Percentiles rank a stretch among this genome's conserved stretches.
Evolutionary conservation across 2,888 invertebrate species (phyloP).

Genomic region (Arctia plantaginis): DNA sequence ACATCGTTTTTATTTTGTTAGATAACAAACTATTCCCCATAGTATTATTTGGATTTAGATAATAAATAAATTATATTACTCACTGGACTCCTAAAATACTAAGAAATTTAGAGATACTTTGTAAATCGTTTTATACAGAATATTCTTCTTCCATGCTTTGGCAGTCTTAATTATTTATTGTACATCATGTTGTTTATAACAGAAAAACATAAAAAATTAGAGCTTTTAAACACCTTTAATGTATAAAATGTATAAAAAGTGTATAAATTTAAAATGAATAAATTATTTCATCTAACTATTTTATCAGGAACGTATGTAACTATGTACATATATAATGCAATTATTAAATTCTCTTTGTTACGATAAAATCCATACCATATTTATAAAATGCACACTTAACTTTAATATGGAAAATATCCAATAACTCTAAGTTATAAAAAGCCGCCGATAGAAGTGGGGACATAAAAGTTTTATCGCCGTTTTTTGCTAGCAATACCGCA

Average conservation of each 20-base stretch:
- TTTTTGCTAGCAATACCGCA: constrained; percentile 15
- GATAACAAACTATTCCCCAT: background rate
- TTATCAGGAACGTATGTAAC: no score
- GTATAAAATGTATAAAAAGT: background rate
- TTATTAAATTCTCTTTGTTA: background rate
- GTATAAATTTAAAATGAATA: background rate
- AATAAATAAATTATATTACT: background rate
- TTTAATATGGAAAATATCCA: constrained; percentile 10
- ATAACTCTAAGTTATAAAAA: constrained; percentile 17
- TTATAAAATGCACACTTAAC: background rate
- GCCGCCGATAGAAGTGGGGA: constrained; percentile 5
- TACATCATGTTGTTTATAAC: background rate
- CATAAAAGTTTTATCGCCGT: constrained; percentile 13
- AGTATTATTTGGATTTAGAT: background rate
- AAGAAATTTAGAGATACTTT: background rate
- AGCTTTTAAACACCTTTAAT: background rate
- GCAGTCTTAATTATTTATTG: background rate
- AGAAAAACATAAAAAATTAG: background rate
- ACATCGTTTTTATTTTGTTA: background rate
- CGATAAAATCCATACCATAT: background rate
- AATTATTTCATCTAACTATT: no score
- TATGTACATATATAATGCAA: background rate
- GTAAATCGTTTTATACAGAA: background rate
- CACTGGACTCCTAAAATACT: background rate
- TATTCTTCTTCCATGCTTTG: background rate